Base-by-base conservation (phyloP, 2,113 vertebrate genomes). In the Entomyzon cyanotis region DNA sequence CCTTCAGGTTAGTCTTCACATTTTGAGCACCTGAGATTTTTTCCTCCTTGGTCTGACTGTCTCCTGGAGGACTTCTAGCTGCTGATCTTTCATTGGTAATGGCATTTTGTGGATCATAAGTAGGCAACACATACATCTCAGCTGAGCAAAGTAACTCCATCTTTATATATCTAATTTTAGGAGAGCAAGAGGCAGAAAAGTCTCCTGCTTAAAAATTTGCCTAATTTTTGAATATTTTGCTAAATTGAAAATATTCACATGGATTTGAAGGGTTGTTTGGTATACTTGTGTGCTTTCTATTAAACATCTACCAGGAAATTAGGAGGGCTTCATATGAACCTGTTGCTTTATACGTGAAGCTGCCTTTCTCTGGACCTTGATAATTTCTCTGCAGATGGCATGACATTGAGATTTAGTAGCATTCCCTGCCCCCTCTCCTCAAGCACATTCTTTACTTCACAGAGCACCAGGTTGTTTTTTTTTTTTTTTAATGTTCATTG, bases 361-460 rank as follows among this genome's bases (percentile, higher is more conserved):
- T 67, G 24, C 31, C 13, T 84, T 89, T 78, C 22, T 58, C 67
- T 52, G 44, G 33, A 78, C 30, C 17, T 60, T 52, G n/a, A 49
- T 75, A 5, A 46, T 89, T 92, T 94, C 28, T 65, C 39, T 92
- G 49, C 49, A 78, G 53, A 58, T 12, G 4, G 23, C 37, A 68
- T n/a, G 28, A 20, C 18, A 56, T 6, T 33, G 42, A 25, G 37
- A 53, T 25, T 69, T 73, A 21, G 4, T 64, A 74, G 44, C 35
- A 74, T n/a, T 52, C 76, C 50, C 35, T 23, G 24, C 39, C 13
- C 33, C 21, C 52, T 42, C 50, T 50, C 20, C 44, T 80, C 59
- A 70, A 80, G 55, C 50, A 88, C 52, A 83, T 84, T 91, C 85
- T 95, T 96, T 91, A n/a, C 87, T 63, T 83, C 62, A 62, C 9